Evolutionary conservation across 2,797 vertebrate genomes (phyloP).

Genomic region (Pitangus sulphuratus): DNA sequence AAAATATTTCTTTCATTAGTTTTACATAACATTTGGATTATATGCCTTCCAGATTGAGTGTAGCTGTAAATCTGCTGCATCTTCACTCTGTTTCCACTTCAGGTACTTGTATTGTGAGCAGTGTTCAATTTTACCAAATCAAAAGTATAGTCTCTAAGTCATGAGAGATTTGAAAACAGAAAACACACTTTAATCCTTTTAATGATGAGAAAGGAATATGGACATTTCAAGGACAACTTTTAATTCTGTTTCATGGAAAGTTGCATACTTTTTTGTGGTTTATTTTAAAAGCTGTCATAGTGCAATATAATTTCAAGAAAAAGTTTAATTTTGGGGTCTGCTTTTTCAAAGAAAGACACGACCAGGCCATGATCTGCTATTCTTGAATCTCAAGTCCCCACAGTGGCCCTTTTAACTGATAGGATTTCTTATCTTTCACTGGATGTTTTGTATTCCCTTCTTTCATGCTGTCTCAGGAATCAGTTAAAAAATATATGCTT

Average conservation of each 20-base stretch:
- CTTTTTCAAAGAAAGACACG: background rate
- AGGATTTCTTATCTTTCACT: background rate
- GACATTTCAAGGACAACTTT: background rate
- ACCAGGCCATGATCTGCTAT: background rate
- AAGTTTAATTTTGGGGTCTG: background rate
- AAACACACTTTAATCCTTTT: background rate
- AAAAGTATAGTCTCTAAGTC: rapidly evolving
- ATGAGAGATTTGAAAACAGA: background rate
- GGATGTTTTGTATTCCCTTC: background rate
- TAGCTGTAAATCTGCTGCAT: background rate
- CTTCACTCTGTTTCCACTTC: background rate
- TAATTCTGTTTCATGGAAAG: background rate
- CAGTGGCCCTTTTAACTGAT: background rate
- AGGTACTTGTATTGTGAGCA: background rate
- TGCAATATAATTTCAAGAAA: background rate
- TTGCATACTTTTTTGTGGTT: background rate
- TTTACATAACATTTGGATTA: background rate
- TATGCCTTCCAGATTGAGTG: background rate
- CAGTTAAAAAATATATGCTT: background rate
- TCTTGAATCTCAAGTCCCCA: background rate
- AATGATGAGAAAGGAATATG: background rate
- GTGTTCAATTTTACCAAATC: background rate
- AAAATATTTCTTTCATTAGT: background rate
- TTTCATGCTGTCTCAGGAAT: background rate
- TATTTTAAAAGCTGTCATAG: background rate